These are phyloP conservation scores for Melipona bicolor DNA, from an alignment of 2,888 invertebrate genomes.

Conservation along the genomic window DNA sequence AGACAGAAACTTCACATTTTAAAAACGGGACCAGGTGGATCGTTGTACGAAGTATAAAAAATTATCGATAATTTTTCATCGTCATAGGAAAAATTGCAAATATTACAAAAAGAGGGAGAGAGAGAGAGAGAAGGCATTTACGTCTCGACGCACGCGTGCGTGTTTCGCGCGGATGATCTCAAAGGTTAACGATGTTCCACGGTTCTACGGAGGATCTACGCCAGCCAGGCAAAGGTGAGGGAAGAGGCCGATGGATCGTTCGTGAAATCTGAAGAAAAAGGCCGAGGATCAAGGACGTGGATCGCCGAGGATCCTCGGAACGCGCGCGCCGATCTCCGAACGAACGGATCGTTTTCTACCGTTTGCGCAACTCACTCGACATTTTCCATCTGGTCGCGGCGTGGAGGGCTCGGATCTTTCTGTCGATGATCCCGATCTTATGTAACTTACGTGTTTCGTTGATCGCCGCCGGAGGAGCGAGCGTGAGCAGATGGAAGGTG, in stretches of 20 bases:
- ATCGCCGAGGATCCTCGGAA: not conserved
- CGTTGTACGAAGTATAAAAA: too few relatives aligned
- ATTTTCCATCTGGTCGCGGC: conserved; percentile 27
- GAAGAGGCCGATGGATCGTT: conserved; percentile 21
- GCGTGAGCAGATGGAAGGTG: not conserved
- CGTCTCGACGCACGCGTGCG: conserved; percentile 62
- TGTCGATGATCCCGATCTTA: conserved; percentile 32
- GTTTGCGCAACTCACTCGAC: conserved; percentile 32
- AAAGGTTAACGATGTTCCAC: conserved; percentile 78
- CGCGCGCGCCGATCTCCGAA: not conserved
- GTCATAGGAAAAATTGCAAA: too few relatives aligned
- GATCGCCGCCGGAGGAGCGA: not conserved
- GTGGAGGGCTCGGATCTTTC: too few relatives aligned
- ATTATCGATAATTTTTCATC: too few relatives aligned
- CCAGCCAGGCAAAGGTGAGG: conserved; percentile 52
- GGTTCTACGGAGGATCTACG: conserved; percentile 50
- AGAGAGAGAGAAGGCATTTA: not conserved
- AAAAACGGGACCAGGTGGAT: too few relatives aligned
- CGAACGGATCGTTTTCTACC: not conserved
- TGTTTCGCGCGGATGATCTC: conserved; percentile 69
- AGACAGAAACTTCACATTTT: too few relatives aligned
- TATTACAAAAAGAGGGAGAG: not conserved
- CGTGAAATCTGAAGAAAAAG: conserved; percentile 49
- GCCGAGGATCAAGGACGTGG: conserved; percentile 47
- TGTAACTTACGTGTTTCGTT: conserved; percentile 20